Evolutionary conservation across 2,888 invertebrate species (phyloP).

Genomic region (Monochamus alternatus): DNA sequence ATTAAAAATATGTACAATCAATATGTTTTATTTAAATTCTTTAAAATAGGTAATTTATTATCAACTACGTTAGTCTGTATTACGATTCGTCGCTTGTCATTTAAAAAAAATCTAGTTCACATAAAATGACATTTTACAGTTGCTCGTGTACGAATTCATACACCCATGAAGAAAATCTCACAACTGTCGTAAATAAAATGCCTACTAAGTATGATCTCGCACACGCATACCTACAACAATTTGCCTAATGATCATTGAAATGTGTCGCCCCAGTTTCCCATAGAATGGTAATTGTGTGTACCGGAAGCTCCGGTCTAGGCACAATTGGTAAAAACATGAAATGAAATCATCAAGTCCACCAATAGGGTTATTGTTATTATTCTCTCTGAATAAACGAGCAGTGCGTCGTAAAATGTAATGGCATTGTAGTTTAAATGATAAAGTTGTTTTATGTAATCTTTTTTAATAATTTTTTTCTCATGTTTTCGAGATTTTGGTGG

Average conservation of each 20-base stretch:
- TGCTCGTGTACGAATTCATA: not conserved
- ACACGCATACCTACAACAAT: conserved; percentile 22
- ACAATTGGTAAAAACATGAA: conserved; percentile 41
- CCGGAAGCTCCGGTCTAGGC: conserved; percentile 44
- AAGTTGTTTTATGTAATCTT: too few relatives aligned
- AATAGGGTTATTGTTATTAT: not conserved
- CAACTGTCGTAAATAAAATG: not conserved
- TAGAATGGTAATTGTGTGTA: conserved; percentile 45
- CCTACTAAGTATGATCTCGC: not conserved
- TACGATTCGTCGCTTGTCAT: too few relatives aligned
- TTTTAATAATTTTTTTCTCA: too few relatives aligned
- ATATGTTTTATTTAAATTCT: too few relatives aligned
- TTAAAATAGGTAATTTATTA: too few relatives aligned
- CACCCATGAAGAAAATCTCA: not conserved
- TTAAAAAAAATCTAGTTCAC: not conserved
- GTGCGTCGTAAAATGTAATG: too few relatives aligned
- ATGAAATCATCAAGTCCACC: conserved; percentile 16
- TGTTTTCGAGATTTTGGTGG: too few relatives aligned
- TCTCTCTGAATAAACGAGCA: too few relatives aligned
- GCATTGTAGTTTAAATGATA: too few relatives aligned
- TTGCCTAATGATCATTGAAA: conserved; percentile 29
- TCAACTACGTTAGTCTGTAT: too few relatives aligned
- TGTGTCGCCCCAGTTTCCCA: conserved; percentile 45
- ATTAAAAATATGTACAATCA: too few relatives aligned
- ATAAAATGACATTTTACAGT: not conserved